Conservation (phyloP, 2,888 invertebrate species). For the Mesoligia furuncula region DNA sequence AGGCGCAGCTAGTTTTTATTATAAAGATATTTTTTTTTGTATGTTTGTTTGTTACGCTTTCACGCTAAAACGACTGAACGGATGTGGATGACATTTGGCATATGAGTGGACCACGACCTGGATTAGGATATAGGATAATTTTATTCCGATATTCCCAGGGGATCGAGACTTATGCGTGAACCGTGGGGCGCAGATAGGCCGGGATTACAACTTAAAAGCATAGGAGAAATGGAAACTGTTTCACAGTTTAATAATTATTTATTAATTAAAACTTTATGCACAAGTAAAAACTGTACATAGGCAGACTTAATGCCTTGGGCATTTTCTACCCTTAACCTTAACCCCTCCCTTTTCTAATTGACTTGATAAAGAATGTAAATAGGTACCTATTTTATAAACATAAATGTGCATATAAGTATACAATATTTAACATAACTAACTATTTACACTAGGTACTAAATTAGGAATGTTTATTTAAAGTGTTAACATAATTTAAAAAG, state of each 20-base stretch:
- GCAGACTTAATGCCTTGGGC: no score
- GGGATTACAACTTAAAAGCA: not conserved
- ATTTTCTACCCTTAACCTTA: no score
- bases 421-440: not conserved
- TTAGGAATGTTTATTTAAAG: no score
- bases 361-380: not conserved
- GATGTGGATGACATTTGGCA: not conserved
- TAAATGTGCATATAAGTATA: not conserved
- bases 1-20: no score
- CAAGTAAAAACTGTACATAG: no score
- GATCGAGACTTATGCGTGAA: not conserved
- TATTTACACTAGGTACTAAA: no score
- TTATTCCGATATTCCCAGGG: not conserved
- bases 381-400: no score
- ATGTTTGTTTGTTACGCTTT: not conserved
- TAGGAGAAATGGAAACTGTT: not conserved
- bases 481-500: no score
- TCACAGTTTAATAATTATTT: no score
- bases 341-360: no score
- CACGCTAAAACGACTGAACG: not conserved
- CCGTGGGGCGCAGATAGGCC: not conserved
- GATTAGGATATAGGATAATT: not conserved
- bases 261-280: no score
- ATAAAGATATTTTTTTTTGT: no score
- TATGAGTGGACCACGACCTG: not conserved